These are phyloP conservation scores for Sceliomorpha sp. DNA, from an alignment of 2,888 invertebrate species.

Conservation along the genomic window DNA sequence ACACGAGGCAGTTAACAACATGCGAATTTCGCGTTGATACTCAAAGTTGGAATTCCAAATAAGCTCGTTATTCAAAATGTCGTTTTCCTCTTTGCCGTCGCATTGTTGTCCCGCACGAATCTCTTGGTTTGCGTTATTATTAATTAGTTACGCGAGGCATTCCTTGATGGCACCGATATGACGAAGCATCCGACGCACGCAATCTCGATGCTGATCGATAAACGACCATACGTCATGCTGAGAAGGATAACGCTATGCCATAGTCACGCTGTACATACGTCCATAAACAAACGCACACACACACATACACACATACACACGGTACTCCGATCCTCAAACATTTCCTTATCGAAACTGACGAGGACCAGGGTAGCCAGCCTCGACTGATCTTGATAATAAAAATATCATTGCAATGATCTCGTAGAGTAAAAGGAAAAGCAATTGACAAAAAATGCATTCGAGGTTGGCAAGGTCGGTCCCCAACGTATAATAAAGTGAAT, in stretches of 20 bases:
- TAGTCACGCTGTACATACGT: conserved; percentile 48
- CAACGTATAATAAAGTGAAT: conserved; percentile 41
- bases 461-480: conserved; percentile 33
- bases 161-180: conserved; percentile 38
- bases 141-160: conserved; percentile 2
- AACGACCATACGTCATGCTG: conserved; percentile 14
- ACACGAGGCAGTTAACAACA: too few relatives aligned
- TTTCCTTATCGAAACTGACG: conserved; percentile 50
- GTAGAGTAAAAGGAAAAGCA: neutral
- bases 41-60: too few relatives aligned
- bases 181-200: conserved; percentile 34
- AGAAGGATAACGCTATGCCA: conserved; percentile 46
- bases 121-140: too few relatives aligned
- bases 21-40: too few relatives aligned
- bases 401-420: neutral
- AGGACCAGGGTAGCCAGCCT: conserved; percentile 39
- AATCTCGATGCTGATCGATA: conserved; percentile 42
- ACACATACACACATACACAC: conserved; percentile 37
- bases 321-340: conserved; percentile 47
- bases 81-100: too few relatives aligned
- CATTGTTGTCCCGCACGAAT: too few relatives aligned
- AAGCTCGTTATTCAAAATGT: too few relatives aligned
- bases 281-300: too few relatives aligned
- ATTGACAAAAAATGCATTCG: conserved; percentile 24
- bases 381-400: conserved; percentile 15